Evolutionary conservation across 2,888 invertebrate species (phyloP).

Genomic region (Palloptera scutellata): DNA sequence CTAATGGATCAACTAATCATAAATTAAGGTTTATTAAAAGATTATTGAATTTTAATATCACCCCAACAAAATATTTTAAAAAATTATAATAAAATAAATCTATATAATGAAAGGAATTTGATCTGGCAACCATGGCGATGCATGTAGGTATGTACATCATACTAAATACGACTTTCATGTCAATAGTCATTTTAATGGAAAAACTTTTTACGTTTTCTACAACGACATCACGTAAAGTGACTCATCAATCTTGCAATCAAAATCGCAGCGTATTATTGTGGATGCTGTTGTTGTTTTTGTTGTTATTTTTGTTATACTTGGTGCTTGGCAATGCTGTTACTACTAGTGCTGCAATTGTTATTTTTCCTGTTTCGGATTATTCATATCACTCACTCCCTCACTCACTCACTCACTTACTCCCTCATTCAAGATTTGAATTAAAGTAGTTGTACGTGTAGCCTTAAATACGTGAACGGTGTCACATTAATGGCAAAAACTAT

Average conservation of each 20-base stretch:
- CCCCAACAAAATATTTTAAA: no score
- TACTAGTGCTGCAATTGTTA: conserved; percentile 12
- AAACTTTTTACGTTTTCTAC: conserved; percentile 28
- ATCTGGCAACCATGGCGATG: no score
- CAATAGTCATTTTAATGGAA: conserved; percentile 36
- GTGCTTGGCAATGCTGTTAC: conserved; percentile 7
- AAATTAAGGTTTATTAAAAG: no score
- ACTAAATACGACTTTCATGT: not conserved
- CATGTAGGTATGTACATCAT: no score
- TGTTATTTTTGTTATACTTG: conserved; percentile 9
- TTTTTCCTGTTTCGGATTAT: conserved; percentile 21
- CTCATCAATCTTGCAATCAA: conserved; percentile 40
- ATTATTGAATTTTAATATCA: no score
- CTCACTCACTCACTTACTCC: conserved; percentile 1
- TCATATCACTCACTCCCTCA: conserved; percentile 10
- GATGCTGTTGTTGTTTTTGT: not conserved
- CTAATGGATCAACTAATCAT: no score
- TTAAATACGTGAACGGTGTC: no score
- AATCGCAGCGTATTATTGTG: conserved; percentile 23
- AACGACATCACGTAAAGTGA: conserved; percentile 33
- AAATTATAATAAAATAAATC: no score
- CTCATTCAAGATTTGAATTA: no score
- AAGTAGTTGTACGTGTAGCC: no score
- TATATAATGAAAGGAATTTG: no score
- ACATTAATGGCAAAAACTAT: no score